Evolutionary conservation across 2,888 invertebrate genomes (phyloP), one percentile per base, ranked within the genome.

Genomic region (Anagyrus pseudococci): DNA sequence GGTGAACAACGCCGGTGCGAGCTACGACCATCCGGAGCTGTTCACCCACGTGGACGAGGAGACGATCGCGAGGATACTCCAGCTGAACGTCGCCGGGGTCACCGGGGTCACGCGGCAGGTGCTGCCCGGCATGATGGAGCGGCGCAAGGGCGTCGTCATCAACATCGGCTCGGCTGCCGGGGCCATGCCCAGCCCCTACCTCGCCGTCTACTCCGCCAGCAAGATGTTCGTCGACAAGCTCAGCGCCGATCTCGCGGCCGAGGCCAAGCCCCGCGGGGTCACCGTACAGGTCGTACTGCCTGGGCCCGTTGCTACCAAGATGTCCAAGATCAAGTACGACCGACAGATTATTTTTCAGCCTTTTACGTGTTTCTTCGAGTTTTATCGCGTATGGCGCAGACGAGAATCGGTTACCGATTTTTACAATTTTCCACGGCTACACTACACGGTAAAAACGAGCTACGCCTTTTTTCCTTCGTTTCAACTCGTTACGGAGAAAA

Each of bases 271-370:
- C 41, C 82, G 85, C 44, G 93, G 93, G 1, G 88, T 94, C 23
- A 85, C 88, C 4, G 84, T 94, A 4, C 95, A 96, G 82, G 89
- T 91, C 75, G 84, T 96, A 0, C 82, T 90, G 61, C 96, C 96
- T 0, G 95, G 93, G 1, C 93, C 91, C 71, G 96, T 97, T 0
- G 93, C 93, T 22, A 94, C 96, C 0, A 96, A 96, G 75, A 93
- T 95, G 92, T 89, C 92, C 10, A 92, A 92, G 73, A 90, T 95
- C 62, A 80, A 76, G 81, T 81, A 65, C 70, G 75, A 69, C 41
- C 40, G 8, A 22, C 19, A 15, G 13, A 10, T 1, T 25, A 19
- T 7, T 17, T 33, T 48, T 25, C 63, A 26, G 17, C 10, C 26
- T 48, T 58, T 58, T 37, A 56, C 53, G 26, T 56, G 54, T n/a